Evolutionary conservation across 2,113 vertebrate species (phyloP).

Genomic region (Coptodon bakossiorum): DNA sequence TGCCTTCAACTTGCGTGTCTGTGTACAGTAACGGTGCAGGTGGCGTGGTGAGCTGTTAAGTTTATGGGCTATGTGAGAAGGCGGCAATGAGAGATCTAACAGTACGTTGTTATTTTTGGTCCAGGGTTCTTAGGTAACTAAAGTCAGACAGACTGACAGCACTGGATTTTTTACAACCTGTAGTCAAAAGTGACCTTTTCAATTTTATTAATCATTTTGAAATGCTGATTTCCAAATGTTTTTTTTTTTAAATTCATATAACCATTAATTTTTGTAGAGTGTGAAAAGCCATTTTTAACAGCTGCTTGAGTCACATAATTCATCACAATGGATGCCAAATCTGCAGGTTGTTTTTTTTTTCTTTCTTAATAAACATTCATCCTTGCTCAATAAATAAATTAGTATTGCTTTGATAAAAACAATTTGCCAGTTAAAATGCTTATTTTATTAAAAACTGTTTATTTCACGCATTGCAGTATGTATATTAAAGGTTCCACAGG

Average conservation of each 20-base stretch:
- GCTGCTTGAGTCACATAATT: background rate
- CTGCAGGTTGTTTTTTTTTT: background rate
- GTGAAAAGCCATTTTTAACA: background rate
- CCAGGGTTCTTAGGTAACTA: slow-evolving; percentile 41
- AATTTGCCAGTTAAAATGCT: background rate
- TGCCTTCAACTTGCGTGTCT: background rate
- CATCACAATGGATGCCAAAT: background rate
- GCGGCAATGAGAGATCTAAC: slow-evolving; percentile 31
- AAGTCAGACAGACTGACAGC: background rate
- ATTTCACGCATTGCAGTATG: background rate
- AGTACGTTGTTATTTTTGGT: slow-evolving; percentile 64
- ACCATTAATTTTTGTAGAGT: background rate
- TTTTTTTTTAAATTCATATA: background rate
- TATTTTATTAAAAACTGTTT: background rate
- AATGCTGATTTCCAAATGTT: background rate
- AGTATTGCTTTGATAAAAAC: background rate
- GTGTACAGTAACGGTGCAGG: background rate
- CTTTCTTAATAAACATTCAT: background rate
- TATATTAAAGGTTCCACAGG: background rate
- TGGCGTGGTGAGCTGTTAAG: slow-evolving; percentile 42
- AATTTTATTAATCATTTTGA: background rate
- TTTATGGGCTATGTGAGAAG: slow-evolving; percentile 63
- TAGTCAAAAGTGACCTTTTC: background rate
- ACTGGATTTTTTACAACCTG: background rate
- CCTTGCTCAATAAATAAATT: background rate